phyloP scores from a whole-genome alignment of 2,888 invertebrate genomes.

The Carcina quercana region DNA sequence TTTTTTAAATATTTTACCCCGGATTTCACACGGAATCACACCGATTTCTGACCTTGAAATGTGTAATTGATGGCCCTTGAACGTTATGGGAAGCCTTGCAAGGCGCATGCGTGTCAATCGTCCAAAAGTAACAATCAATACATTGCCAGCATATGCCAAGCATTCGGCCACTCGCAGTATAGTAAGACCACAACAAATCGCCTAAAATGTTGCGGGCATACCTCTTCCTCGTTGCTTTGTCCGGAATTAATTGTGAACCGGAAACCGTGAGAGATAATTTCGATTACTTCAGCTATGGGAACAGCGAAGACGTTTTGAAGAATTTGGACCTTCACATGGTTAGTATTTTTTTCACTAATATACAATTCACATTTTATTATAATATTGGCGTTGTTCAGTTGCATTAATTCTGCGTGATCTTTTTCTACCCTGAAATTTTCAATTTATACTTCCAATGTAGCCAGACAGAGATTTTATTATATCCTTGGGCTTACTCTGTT shows the following conservation, averaged over 20 bases:
- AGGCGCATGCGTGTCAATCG: conserved; percentile 50
- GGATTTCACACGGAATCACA: no score
- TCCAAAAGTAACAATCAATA: conserved; percentile 50
- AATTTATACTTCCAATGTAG: no score
- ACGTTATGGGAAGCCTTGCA: conserved; percentile 25
- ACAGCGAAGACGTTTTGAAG: conserved; percentile 53
- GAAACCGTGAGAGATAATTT: conserved; percentile 63
- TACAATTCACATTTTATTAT: no score
- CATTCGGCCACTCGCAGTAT: conserved; percentile 32
- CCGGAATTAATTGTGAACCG: conserved; percentile 51
- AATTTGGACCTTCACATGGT: conserved; percentile 57
- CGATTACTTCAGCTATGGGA: conserved; percentile 62
- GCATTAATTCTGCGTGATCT: no score
- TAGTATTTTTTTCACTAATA: no score
- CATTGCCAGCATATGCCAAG: conserved; percentile 26
- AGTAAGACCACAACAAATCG: conserved; percentile 44
- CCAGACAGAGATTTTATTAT: no score
- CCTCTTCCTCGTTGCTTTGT: conserved; percentile 29
- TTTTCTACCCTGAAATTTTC: no score
- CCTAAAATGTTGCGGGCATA: conserved; percentile 45
- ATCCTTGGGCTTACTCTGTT: no score
- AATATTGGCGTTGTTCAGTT: no score
- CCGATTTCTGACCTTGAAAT: conserved; percentile 41
- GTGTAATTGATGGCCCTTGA: conserved; percentile 18
- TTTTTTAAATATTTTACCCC: no score